These are phyloP conservation scores for Thyatira batis DNA, from an alignment of 2,888 invertebrate species.

Conservation along the genomic window DNA sequence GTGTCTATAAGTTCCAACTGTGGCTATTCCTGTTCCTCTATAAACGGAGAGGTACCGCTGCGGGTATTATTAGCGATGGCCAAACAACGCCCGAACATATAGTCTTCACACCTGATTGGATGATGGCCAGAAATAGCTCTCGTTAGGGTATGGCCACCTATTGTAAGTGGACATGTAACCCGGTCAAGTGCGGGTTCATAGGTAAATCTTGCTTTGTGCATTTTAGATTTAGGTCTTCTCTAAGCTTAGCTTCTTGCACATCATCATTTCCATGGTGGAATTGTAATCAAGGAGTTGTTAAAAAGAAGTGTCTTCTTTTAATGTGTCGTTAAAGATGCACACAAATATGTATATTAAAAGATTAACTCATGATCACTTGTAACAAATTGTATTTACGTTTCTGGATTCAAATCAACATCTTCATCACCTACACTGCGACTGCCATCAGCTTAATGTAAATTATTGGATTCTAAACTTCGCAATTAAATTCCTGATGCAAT, in stretches of 20 bases:
- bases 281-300: no score
- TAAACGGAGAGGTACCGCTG: conserved; percentile 60
- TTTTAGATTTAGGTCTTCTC: no score
- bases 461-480: neutral
- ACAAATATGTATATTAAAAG: neutral
- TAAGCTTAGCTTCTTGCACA: no score
- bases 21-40: conserved; percentile 73
- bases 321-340: no score
- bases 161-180: neutral
- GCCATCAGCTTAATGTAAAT: neutral
- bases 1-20: conserved; percentile 52
- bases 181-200: neutral
- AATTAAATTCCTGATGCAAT: neutral
- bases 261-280: no score
- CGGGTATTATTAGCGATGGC: conserved; percentile 72
- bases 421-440: neutral
- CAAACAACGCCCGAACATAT: conserved; percentile 58
- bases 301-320: no score
- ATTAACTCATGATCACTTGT: neutral
- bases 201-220: neutral
- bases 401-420: neutral
- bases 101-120: conserved; percentile 75
- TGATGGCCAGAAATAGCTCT: conserved; percentile 59
- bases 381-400: neutral
- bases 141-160: conserved; percentile 27